Evolutionary conservation across 2,113 vertebrate genomes (phyloP).

Genomic region (Pygoscelis antarcticus): DNA sequence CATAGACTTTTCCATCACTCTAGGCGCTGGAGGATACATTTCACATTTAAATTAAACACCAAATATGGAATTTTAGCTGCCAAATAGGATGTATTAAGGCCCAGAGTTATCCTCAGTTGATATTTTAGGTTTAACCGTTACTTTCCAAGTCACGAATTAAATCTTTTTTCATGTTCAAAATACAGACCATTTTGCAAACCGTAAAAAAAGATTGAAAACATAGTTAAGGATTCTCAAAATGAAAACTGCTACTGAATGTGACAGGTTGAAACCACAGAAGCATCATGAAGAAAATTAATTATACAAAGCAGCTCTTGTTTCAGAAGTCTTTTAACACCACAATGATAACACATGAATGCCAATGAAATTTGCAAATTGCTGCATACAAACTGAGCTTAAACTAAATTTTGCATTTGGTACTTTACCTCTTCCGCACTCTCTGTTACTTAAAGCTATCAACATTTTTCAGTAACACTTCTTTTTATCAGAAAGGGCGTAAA

Average conservation of each 20-base stretch:
- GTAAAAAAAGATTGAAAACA: conserved; percentile 53
- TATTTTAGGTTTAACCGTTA: conserved; percentile 18
- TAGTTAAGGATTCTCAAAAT: conserved; percentile 69
- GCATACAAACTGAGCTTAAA: conserved; percentile 14
- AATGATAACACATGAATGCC: conserved; percentile 13
- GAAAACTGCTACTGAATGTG: conserved; percentile 63
- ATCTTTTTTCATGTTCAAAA: conserved; percentile 60
- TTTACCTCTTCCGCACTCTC: neutral
- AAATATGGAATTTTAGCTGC: neutral
- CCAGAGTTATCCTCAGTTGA: neutral
- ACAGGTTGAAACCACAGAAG: conserved; percentile 65
- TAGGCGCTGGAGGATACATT: neutral
- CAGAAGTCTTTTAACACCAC: conserved; percentile 36
- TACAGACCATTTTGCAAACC: conserved; percentile 55
- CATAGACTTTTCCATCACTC: neutral
- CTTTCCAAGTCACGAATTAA: conserved; percentile 58
- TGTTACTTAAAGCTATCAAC: neutral
- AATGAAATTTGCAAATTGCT: conserved; percentile 45
- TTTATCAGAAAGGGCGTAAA: neutral
- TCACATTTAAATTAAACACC: conserved; percentile 7
- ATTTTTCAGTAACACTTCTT: conserved; percentile 2
- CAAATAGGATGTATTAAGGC: neutral
- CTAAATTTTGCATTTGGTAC: conserved; percentile 10
- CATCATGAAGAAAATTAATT: conserved; percentile 60
- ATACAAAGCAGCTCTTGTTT: conserved; percentile 55